Base-by-base conservation (phyloP, 2,797 vertebrate species). In the Typhlichthys subterraneus region DNA sequence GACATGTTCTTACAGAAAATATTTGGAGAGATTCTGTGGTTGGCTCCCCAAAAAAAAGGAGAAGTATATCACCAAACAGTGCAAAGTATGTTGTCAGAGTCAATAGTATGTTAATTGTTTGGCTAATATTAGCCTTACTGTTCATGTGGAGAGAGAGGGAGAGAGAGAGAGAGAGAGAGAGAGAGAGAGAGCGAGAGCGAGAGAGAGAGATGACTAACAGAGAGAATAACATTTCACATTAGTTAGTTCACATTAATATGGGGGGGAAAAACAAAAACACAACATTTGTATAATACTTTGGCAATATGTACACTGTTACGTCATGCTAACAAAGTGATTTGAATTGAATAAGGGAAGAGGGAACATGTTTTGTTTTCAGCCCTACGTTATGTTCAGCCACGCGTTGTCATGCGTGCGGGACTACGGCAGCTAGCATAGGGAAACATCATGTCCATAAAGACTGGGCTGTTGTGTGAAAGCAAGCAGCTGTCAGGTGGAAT, bases 401-500 rank as follows among this genome's bases (percentile, higher is more conserved):
- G 66, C 7, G 52, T 79, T 70, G 75, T 83, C 84, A 87, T 83
- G 81, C 82, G 86, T 79, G 64, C 63, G 67, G 76, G 74, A 73
- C 55, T 69, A 86, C 75, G 76, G 80, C 76, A 65, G 71, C 61
- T 66, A 80, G 86, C 80, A 82, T 66, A 65, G 82, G 73, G 76
- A 84, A 72, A 81, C 77, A 87, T 89, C 79, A 90, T 90, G 90
- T 92, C 88, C 87, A 88, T 90, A 91, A 89, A 89, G 89, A 89
- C 87, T 84, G 82, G 23, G 84, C 84, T 87, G 86, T 90, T 91
- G 89, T 90, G 86, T 89, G 88, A 89, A 86, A 87, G 89, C 85
- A 87, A 88, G 88, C 89, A 89, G 90, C 89, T 90, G 90, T 91
- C 89, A 88, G 83, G 77, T 76, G 70, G 86, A 89, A 91, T 91